Conservation (phyloP, 2,888 invertebrate species). For the Drosophila yooni region DNA sequence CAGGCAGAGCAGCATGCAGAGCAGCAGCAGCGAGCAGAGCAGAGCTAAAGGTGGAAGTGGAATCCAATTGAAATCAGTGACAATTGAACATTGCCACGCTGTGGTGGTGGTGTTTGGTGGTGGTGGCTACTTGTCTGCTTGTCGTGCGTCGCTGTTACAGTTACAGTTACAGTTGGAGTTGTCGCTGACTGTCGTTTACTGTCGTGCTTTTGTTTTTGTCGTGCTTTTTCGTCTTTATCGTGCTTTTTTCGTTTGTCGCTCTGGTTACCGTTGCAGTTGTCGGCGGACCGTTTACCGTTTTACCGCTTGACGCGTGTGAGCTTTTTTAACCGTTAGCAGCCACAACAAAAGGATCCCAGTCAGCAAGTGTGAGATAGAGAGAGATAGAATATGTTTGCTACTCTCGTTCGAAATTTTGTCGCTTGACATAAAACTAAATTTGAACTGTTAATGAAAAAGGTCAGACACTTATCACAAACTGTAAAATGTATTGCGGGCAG, state of each 20-base stretch:
- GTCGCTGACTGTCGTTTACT: constrained; percentile 9
- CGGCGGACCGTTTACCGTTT: constrained; percentile 26
- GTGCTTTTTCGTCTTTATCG: background rate
- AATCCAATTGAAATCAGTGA: constrained; percentile 65
- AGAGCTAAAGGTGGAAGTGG: constrained; percentile 37
- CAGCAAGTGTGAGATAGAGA: background rate
- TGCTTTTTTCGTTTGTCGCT: constrained; percentile 21
- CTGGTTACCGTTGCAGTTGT: constrained; percentile 27
- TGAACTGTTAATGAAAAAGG: constrained; percentile 54
- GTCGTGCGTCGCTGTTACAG: constrained; percentile 29
- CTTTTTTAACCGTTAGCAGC: background rate
- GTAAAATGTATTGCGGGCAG: constrained; percentile 15
- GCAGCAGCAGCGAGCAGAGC: background rate
- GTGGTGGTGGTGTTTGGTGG: constrained; percentile 55
- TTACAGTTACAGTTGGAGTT: constrained; percentile 42
- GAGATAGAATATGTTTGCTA: background rate
- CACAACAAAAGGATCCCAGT: constrained; percentile 24
- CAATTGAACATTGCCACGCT: constrained; percentile 72
- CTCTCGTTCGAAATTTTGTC: constrained; percentile 2
- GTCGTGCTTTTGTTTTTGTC: background rate
- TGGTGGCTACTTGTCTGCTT: constrained; percentile 34
- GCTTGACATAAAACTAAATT: constrained; percentile 41
- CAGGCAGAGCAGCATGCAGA: background rate
- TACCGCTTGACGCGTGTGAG: constrained; percentile 26
- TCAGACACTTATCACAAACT: constrained; percentile 59